Base-by-base conservation (phyloP, 2,888 invertebrate genomes). In the Luperina testacea region DNA sequence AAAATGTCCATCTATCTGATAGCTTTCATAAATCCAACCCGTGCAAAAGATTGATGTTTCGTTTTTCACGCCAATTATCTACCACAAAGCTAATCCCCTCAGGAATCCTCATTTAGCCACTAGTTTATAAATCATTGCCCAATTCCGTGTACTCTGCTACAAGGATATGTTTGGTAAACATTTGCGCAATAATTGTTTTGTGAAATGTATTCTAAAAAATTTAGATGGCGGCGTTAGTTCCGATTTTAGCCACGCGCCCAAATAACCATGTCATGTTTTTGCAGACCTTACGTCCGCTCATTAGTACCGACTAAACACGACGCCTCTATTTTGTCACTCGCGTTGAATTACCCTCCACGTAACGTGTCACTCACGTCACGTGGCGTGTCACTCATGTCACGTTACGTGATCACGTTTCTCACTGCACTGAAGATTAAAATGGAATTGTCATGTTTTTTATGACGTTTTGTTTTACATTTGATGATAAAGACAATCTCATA, bases 301-400 rank as follows among this genome's bases (percentile, higher is more conserved):
- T 85, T 85, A 85, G 59, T 59, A 20, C 32, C 15, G 27, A n/a
- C 45, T 78, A 68, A 81, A 78, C 32, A 75, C 64, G 77, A 68
- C 57, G 61, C 67, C 51, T 38, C n/a, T 70, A 53, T 75, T 85
- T 71, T 82, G 48, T 51, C 75, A 57, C 68, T 71, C 79, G 9
- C 67, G 51, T 61, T 57, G 32, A 77, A 82, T 77, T 72, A 51
- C 51, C 61, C 42, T 72, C n/a, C 51, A 71, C 77, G 65, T 65
- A 24, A 32, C 72, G 51, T 72, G 38, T 63, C 65, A 65, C 57
- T 63, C 45, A 27, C 20, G 73, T 48, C 57, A 59, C 48, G 78
- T 65, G 27, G 27, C 74, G 53, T 70, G 45, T 79, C 65, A 67
- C 53, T 73, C 32, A 27, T 45, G 61, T 75, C 48, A 67, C 61